Conservation (phyloP, 2,888 invertebrate genomes). For the Callimorpha dominula region DNA sequence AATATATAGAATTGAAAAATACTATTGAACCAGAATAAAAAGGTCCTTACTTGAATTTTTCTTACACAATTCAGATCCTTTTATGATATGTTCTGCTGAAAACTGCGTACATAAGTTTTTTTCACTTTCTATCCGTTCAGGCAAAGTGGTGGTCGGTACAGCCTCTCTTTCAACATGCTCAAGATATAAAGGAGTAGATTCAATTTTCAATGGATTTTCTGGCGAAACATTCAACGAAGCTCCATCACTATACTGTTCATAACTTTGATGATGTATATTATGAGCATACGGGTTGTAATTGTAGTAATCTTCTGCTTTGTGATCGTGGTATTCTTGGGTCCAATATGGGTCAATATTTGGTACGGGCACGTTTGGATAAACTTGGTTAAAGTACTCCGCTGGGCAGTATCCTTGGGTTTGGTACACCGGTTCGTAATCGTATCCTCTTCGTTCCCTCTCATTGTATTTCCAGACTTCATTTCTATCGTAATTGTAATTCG, state of each 20-base stretch:
- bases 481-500: slow-evolving; percentile 70
- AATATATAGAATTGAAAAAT: too few species aligned
- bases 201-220: slow-evolving; percentile 57
- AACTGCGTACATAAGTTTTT: slow-evolving; percentile 41
- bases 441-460: slow-evolving; percentile 64
- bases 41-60: slow-evolving; percentile 72
- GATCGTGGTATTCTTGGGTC: slow-evolving; percentile 75
- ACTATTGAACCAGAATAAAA: too few species aligned
- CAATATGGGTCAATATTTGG: slow-evolving; percentile 75
- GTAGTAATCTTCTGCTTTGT: slow-evolving; percentile 76
- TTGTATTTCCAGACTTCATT: slow-evolving; percentile 72
- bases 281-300: slow-evolving; percentile 76
- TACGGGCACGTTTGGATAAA: slow-evolving; percentile 70
- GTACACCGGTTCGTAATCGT: slow-evolving; percentile 69
- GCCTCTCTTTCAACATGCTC: slow-evolving; percentile 53
- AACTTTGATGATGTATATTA: slow-evolving; percentile 73
- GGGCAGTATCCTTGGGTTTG: slow-evolving; percentile 67
- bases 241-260: slow-evolving; percentile 67
- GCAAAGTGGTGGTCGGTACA: slow-evolving; percentile 33
- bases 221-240: slow-evolving; percentile 44
- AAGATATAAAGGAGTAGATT: slow-evolving; percentile 29
- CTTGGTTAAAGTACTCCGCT: slow-evolving; percentile 71
- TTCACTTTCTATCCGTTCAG: slow-evolving; percentile 39
- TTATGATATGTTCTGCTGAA: slow-evolving; percentile 51
- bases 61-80: slow-evolving; percentile 57